Base-by-base conservation (phyloP, 1,140 invertebrate species). In the Doryteuthis pealeii region DNA sequence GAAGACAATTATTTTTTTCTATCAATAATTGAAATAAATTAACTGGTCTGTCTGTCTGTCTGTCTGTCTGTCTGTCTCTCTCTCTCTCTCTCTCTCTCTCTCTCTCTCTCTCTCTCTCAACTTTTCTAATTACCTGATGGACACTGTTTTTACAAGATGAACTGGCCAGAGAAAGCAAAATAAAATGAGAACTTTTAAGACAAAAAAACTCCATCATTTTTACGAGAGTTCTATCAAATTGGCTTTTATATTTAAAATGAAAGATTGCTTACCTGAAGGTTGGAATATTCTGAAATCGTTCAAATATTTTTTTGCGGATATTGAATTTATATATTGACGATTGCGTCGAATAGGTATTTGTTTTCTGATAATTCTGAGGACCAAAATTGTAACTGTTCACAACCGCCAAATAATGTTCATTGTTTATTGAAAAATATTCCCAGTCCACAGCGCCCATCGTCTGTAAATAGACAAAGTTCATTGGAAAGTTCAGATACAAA, bases 351-450 rank as follows among this genome's bases (percentile, higher is more conserved):
- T 85, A 83, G n/a, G 78, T 83, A 66, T 85, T 80, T 22, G 76
- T 75, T 35, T 83, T 81, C 31, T 77, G 71, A 69, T 79, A 81
- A 67, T 85, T 84, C 71, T 85, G 84, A n/a, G 82, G 79, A 28
- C 85, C 85, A 66, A 82, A 87, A 74, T 86, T 86, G 73, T 83
- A 85, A n/a, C 84, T 82, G 73, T 87, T 87, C 32, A 85, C 84
- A 30, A 87, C 85, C 0, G 74, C 84, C 30, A 87, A 75, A 66
- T 74, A 87, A 1, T 76, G 73, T 1, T 84, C 82, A 8, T 80
- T 78, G 14, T 76, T 73, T 3, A 86, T 82, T 18, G 73, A 78
- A 74, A 87, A 87, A 66, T 78, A 80, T 54, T 87, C 86, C 80
- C 82, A 85, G 77, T 87, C 86, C 2, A 84, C 86, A 3, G 86